Evolutionary conservation across 1,140 invertebrate genomes (phyloP), one percentile per base, ranked within the genome.

Genomic region (Meloidogyne exigua): DNA sequence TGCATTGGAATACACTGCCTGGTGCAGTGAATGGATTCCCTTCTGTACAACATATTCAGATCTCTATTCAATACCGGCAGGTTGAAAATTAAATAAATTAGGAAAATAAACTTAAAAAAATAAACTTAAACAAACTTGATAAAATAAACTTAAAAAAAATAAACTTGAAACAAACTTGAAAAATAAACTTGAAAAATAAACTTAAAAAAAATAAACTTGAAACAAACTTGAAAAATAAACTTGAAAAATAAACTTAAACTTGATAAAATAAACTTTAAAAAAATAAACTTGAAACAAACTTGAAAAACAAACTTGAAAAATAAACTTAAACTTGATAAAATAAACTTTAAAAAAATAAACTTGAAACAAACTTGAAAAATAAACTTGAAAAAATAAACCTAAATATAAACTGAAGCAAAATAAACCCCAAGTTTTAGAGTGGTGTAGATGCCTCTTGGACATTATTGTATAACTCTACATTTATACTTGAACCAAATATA

Each of bases 11-110:
- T 67, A 79, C 80, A 28, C 62, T 87, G 23, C 74, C 57, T 36
- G 12, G 36, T 15, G 57, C 57, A n/a, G 72, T 15, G 12, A 65
- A 64, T 26, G 57, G 23, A 25, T 62, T 62, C 25, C 36, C 72
- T 15, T 25, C 42, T 36, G 57, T 42, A 7, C 66, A 57, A 15
- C 39, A 82, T 81, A 32, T 71, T 62, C 26, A 73, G 75, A 72
- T 87, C 57, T 77, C 77, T 26, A 72, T 87, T 13, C 82, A 87
- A 68, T 87, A 87, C 70, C 68, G 78, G 42, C 80, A 82, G 71
- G 80, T 83, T 25, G 5, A 23, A 21, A n/a, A n/a, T 75, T 32
- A 74, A n/a, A 15, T n/a, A 76, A 42, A n/a, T n/a, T n/a, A n/a
- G n/a, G n/a, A n/a, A n/a, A n/a, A n/a, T n/a, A 25, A n/a, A 39